Base-by-base conservation (phyloP, 1,140 invertebrate species). In the Myzus persicae region DNA sequence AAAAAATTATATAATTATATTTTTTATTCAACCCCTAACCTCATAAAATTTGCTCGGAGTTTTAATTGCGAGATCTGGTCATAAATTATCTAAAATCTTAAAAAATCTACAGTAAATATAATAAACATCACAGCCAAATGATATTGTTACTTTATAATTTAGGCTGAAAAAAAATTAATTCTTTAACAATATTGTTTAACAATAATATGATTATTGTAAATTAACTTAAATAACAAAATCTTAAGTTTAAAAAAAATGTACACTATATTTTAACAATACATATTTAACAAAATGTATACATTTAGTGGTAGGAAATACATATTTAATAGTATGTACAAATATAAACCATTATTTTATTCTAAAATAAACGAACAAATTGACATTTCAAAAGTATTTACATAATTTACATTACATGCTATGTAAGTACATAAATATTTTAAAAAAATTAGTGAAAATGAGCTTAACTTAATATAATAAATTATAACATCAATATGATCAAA, bases 241-340 rank as follows among this genome's bases (percentile, higher is more conserved):
- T 59, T 59, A 11, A 59, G 54, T 31, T 31, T 31, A 20, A 76
- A 76, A 67, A n/a, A 76, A n/a, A 76, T 18, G 14, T 76, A 76
- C 14, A 76, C n/a, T 18, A 18, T 76, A 76, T 76, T 76, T n/a
- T 76, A 76, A 76, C 59, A 20, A 76, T 76, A n/a, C 31, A 76
- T n/a, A 76, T 76, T 67, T 76, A 76, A 76, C 59, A 76, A 76
- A 76, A 76, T 76, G 59, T 76, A 76, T 76, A 76, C 6, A 76
- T 76, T 76, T n/a, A 76, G 1, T 5, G 14, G 14, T 76, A 18
- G 26, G 31, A 67, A 67, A n/a, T 76, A 76, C 59, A 76, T 76
- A 76, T 18, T 76, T 6, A 5, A n/a, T 14, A 76, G n/a, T 76
- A 76, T 76, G 31, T 76, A 76, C 59, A 76, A n/a, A 76, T n/a